A percentile compares a stretch with the other conserved stretches of the same genome.
These are phyloP conservation scores for Microctonus brassicae DNA, from an alignment of 2,888 invertebrate genomes.

Conservation along the genomic window DNA sequence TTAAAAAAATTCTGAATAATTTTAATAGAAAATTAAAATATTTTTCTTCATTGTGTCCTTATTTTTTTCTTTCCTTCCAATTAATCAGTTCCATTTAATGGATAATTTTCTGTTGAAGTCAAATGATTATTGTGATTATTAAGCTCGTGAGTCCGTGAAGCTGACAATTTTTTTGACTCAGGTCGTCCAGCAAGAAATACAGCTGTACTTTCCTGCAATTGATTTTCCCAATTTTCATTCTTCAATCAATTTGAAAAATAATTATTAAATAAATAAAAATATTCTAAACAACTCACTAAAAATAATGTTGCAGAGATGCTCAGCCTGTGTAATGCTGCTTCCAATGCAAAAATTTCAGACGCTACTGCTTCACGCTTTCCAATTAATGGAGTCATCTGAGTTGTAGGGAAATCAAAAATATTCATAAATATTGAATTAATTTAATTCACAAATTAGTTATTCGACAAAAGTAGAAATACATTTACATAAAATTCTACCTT, in stretches of 20 bases:
- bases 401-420: too few relatives aligned
- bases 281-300: conserved; percentile 55
- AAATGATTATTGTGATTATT: conserved; percentile 65
- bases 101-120: conserved; percentile 49
- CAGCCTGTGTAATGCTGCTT: conserved; percentile 55
- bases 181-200: conserved; percentile 78
- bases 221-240: background rate
- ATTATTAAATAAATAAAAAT: background rate
- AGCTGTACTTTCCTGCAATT: conserved; percentile 75
- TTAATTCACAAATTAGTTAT: too few relatives aligned
- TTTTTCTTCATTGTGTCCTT: too few relatives aligned
- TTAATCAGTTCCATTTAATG: conserved; percentile 63
- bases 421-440: too few relatives aligned
- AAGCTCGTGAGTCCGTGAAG: conserved; percentile 68
- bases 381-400: conserved; percentile 57
- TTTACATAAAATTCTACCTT: conserved; percentile 71
- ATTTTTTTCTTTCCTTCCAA: background rate
- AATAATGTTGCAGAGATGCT: conserved; percentile 56
- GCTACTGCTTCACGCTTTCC: conserved; percentile 53
- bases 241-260: background rate
- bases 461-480: too few relatives aligned
- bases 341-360: conserved; percentile 53
- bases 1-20: background rate
- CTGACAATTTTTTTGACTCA: conserved; percentile 74
- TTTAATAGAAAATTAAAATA: background rate